Percentiles rank a stretch among this genome's conserved stretches.
phyloP scores from a whole-genome alignment of 2,113 vertebrate genomes.

The Saimiri boliviensis region DNA sequence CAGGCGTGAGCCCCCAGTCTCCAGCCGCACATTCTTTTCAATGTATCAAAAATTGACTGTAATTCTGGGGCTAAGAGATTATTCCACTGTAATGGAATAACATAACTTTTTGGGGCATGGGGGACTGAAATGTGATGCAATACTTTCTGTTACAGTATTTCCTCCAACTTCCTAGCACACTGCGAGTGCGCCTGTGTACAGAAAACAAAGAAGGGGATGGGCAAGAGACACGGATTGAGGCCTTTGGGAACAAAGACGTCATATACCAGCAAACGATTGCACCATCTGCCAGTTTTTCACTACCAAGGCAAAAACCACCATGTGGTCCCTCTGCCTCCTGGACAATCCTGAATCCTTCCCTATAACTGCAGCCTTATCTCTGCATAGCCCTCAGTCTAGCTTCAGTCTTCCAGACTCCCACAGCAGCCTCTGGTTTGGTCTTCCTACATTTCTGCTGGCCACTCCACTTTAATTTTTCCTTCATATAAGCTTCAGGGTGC shows the following conservation, averaged over 20 bases:
- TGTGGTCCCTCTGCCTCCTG: neutral
- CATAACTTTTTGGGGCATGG: too few relatives aligned
- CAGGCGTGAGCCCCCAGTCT: too few relatives aligned
- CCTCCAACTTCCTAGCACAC: neutral
- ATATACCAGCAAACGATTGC: too few relatives aligned
- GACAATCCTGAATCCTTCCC: too few relatives aligned
- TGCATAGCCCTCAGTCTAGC: neutral
- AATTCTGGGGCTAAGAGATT: neutral
- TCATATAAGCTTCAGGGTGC: neutral
- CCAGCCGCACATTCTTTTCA: neutral
- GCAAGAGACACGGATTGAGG: neutral
- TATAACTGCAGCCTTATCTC: neutral
- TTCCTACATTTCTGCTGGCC: neutral
- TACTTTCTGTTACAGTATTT: neutral
- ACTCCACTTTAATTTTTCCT: neutral
- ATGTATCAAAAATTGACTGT: neutral
- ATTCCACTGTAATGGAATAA: neutral
- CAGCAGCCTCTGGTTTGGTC: neutral
- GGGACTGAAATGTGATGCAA: neutral
- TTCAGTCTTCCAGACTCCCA: neutral
- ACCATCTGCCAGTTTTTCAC: neutral
- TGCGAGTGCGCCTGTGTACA: fast-evolving
- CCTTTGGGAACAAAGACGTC: neutral
- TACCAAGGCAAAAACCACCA: neutral
- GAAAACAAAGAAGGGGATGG: neutral